Conservation (phyloP, 2,113 vertebrate genomes). For the Pseudolaguvia tuberculata region DNA sequence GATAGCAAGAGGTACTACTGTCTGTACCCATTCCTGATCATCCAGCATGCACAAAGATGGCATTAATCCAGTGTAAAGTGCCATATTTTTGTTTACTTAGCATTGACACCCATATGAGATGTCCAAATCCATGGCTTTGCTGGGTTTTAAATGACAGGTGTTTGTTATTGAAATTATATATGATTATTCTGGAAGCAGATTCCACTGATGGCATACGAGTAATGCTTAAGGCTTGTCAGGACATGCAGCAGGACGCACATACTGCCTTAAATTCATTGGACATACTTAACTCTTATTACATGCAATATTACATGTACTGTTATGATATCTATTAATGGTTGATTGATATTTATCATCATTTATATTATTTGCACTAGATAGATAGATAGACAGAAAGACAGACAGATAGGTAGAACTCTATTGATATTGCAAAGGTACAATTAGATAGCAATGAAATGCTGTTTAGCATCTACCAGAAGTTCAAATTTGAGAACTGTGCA, state of each 20-base stretch:
- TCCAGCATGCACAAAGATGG: background rate
- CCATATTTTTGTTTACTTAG: background rate
- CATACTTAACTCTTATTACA: constrained; percentile 24
- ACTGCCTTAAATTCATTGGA: constrained; percentile 53
- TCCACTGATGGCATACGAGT: constrained; percentile 62
- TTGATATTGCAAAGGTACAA: no score
- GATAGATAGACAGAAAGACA: no score
- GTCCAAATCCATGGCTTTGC: constrained; percentile 1
- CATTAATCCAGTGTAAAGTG: background rate
- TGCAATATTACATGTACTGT: background rate
- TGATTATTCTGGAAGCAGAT: constrained; percentile 53
- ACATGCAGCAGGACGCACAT: constrained; percentile 57
- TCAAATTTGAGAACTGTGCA: no score
- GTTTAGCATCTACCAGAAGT: no score
- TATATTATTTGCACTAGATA: no score
- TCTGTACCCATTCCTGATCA: background rate
- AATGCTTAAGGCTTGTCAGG: constrained; percentile 58
- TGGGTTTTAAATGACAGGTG: constrained; percentile 41
- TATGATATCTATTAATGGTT: no score
- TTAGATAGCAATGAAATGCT: no score
- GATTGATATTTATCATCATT: no score
- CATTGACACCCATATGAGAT: background rate
- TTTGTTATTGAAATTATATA: constrained; percentile 53
- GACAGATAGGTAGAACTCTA: no score
- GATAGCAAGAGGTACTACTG: constrained; percentile 55